Evolutionary conservation across 2,113 vertebrate species (phyloP).

Genomic region (Cardinalis cardinalis): DNA sequence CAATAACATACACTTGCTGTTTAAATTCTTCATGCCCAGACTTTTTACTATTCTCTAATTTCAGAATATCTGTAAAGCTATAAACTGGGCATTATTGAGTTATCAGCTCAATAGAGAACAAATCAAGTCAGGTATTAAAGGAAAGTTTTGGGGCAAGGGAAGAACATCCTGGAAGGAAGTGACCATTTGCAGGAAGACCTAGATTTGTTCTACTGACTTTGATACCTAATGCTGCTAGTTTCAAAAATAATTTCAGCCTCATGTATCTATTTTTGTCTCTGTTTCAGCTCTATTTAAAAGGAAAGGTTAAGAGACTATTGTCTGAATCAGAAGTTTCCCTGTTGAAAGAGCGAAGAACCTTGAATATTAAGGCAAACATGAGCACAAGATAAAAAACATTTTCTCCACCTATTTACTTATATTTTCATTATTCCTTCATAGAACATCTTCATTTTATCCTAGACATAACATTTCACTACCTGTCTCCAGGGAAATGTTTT

Average conservation of each 20-base stretch:
- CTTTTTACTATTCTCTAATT: neutral
- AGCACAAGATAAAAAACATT: neutral
- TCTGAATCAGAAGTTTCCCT: slow-evolving; percentile 10
- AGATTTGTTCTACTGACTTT: slow-evolving; percentile 49
- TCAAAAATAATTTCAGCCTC: slow-evolving; percentile 49
- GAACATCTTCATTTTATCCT: neutral
- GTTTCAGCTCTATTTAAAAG: slow-evolving; percentile 10
- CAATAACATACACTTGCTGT: neutral
- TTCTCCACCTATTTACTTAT: neutral
- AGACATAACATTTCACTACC: neutral
- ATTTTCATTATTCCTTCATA: neutral
- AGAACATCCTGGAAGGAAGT: slow-evolving; percentile 49
- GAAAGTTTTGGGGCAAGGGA: slow-evolving; percentile 15
- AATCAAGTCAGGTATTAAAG: slow-evolving; percentile 52
- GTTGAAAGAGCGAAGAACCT: slow-evolving; percentile 40
- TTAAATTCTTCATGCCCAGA: neutral
- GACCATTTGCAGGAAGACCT: slow-evolving; percentile 49
- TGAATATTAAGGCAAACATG: neutral
- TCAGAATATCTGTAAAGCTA: neutral
- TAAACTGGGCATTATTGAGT: slow-evolving; percentile 2
- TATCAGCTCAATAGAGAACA: slow-evolving; percentile 19
- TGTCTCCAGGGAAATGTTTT: neutral
- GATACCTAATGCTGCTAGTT: slow-evolving; percentile 35
- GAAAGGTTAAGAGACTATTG: neutral
- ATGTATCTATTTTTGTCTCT: slow-evolving; percentile 10